These are phyloP conservation scores for Cyanistes caeruleus DNA, from an alignment of 2,113 vertebrate species.

Conservation along the genomic window DNA sequence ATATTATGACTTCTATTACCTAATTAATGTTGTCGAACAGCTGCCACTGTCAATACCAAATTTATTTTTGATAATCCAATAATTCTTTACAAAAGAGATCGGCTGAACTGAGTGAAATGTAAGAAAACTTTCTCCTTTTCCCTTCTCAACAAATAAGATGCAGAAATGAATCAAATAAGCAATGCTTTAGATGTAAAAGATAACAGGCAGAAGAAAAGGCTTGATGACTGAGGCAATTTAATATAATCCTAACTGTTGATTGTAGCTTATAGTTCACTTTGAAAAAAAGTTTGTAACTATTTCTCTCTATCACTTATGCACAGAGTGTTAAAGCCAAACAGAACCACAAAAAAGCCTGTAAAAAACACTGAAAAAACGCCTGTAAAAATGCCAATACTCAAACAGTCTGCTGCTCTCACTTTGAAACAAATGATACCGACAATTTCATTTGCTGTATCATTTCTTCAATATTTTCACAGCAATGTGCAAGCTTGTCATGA, in stretches of 20 bases:
- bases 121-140: neutral
- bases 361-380: neutral
- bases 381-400: neutral
- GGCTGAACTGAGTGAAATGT: neutral
- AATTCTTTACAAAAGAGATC: neutral
- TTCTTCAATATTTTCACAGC: neutral
- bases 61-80: neutral
- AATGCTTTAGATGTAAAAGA: neutral
- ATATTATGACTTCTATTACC: neutral
- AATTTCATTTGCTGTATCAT: neutral
- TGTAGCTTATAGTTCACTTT: neutral
- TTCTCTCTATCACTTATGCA: neutral
- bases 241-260: neutral
- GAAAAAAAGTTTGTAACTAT: neutral
- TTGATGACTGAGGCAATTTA: neutral
- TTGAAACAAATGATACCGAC: accelerated
- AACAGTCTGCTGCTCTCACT: neutral
- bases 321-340: neutral
- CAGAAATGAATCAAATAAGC: neutral
- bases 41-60: neutral
- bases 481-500: neutral
- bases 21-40: neutral
- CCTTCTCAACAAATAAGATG: neutral
- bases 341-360: neutral
- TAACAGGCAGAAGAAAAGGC: neutral